Conservation (phyloP, 2,113 vertebrate genomes). For the Strix aluco region DNA sequence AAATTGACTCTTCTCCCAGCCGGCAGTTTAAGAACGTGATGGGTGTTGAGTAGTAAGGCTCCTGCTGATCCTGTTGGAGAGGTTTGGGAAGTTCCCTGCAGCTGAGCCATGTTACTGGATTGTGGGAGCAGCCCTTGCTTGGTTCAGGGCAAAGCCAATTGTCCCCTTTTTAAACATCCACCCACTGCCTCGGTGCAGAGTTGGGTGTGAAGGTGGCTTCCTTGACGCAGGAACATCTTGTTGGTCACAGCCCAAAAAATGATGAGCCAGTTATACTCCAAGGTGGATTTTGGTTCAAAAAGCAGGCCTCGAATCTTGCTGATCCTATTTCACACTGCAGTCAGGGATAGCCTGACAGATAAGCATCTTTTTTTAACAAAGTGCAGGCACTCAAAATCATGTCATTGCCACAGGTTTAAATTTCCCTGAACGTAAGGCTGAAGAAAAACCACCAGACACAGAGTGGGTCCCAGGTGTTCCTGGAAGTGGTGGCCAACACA, state of each 20-base stretch:
- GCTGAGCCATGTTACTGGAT: accelerated
- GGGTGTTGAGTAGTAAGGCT: neutral
- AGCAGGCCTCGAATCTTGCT: neutral
- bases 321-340: neutral
- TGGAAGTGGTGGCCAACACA: neutral
- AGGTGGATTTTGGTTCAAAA: neutral
- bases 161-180: neutral
- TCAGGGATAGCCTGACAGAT: too few relatives aligned
- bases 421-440: neutral
- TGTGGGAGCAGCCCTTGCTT: neutral
- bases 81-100: neutral
- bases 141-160: neutral
- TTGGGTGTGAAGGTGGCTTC: neutral
- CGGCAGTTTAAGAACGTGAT: neutral
- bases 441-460: neutral
- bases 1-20: neutral
- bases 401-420: neutral
- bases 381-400: accelerated
- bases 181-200: neutral
- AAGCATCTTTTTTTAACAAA: neutral
- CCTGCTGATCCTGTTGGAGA: neutral
- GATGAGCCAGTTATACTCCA: neutral
- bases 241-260: neutral
- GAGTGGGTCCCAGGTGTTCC: neutral
- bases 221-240: neutral